Evolutionary conservation across 2,797 vertebrate genomes (phyloP).

Genomic region (Leuciscus waleckii): DNA sequence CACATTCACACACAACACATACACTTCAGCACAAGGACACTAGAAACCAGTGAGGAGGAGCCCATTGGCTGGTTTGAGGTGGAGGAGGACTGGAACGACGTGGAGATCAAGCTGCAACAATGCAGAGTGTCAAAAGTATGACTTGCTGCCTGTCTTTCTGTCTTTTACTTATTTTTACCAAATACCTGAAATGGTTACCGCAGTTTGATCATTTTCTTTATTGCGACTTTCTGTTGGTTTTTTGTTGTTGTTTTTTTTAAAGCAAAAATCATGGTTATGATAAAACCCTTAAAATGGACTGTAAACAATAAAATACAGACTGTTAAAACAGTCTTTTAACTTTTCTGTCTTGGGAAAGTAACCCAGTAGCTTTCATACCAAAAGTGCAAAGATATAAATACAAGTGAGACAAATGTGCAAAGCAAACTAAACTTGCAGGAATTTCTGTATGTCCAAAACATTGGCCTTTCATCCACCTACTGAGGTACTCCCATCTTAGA

Average conservation of each 20-base stretch:
- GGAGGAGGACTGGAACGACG: constrained; percentile 96
- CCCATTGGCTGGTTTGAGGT: constrained; percentile 97
- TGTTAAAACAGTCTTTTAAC: not conserved
- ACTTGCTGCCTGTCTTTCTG: not conserved
- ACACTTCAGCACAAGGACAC: constrained; percentile 55
- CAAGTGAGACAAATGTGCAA: not conserved
- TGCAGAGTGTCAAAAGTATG: constrained; percentile 90
- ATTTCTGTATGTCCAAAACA: not conserved
- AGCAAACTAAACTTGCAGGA: not conserved
- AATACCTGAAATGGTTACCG: not conserved
- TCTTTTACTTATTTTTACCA: not conserved
- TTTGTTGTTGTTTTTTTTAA: not conserved
- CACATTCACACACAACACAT: constrained; percentile 17
- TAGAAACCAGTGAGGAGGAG: constrained; percentile 85
- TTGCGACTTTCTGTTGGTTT: not conserved
- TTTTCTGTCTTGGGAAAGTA: not conserved
- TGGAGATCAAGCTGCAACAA: constrained; percentile 91
- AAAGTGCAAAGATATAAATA: not conserved
- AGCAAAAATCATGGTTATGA: not conserved
- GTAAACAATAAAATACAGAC: not conserved
- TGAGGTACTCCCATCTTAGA: not conserved
- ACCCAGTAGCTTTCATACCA: not conserved
- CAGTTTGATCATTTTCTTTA: not conserved
- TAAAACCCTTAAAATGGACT: not conserved
- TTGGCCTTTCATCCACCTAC: not conserved